A percentile compares a stretch with the other conserved stretches of the same genome.
Evolutionary conservation across 2,797 vertebrate species (phyloP).

Genomic region (Mormyrops boulengeri): DNA sequence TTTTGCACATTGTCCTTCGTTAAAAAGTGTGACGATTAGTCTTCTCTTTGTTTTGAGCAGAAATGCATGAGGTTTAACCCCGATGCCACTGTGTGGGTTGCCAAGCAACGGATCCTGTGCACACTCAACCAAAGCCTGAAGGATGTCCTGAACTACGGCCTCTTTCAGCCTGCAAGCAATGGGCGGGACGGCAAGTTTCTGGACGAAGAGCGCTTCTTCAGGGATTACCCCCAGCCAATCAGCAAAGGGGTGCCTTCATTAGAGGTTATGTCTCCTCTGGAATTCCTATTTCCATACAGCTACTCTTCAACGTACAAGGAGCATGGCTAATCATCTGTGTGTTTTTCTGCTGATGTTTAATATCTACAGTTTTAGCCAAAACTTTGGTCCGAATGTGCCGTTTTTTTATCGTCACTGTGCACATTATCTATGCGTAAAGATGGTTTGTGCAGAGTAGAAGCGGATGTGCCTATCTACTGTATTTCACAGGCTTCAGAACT

Average conservation of each 20-base stretch:
- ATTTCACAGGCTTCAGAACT: not conserved
- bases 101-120: slow-evolving; percentile 86
- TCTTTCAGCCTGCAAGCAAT: slow-evolving; percentile 82
- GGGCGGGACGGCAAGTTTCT: slow-evolving; percentile 84
- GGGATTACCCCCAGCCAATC: slow-evolving; percentile 82
- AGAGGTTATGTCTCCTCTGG: slow-evolving; percentile 63
- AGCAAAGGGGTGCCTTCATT: slow-evolving; percentile 77
- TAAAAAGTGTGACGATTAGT: slow-evolving; percentile 16
- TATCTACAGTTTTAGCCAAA: not conserved
- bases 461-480: not conserved
- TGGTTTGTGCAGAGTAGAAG: not conserved
- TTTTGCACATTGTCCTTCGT: slow-evolving; percentile 2
- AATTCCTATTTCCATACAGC: not conserved
- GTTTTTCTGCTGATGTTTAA: not conserved
- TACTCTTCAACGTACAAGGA: not conserved
- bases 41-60: slow-evolving; percentile 51
- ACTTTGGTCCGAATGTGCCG: not conserved
- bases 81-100: slow-evolving; percentile 81
- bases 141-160: slow-evolving; percentile 90
- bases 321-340: not conserved
- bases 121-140: slow-evolving; percentile 85
- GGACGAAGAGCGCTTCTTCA: slow-evolving; percentile 81
- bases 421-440: not conserved
- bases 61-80: slow-evolving; percentile 90
- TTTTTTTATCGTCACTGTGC: not conserved